These are phyloP conservation scores for Drosophila truncata DNA, from an alignment of 1,140 invertebrate species.

Conservation along the genomic window DNA sequence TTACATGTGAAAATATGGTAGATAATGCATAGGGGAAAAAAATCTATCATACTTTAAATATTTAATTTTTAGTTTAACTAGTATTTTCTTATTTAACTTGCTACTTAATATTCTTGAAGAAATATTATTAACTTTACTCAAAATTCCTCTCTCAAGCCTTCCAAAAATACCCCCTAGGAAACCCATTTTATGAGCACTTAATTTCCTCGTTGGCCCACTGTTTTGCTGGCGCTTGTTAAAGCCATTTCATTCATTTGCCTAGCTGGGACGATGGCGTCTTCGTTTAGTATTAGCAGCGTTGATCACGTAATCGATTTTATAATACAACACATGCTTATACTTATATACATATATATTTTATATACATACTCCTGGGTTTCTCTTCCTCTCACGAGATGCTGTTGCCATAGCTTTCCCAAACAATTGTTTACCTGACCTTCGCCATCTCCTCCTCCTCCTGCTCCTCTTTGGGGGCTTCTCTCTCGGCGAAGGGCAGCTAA, in stretches of 20 bases:
- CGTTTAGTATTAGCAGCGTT: slow-evolving; percentile 40
- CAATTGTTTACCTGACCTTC: slow-evolving; percentile 80
- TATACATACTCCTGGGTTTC: slow-evolving; percentile 10
- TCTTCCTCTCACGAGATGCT: slow-evolving; percentile 22
- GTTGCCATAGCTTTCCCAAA: slow-evolving; percentile 12
- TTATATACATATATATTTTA: slow-evolving; percentile 6
- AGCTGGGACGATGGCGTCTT: slow-evolving; percentile 69
- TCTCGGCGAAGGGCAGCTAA: slow-evolving; percentile 58
- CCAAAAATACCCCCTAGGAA: not conserved
- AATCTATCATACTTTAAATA: too few species aligned
- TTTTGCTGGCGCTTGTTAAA: slow-evolving; percentile 30
- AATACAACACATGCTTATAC: slow-evolving; percentile 52
- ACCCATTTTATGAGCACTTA: not conserved
- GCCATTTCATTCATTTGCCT: slow-evolving; percentile 56
- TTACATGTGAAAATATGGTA: not conserved
- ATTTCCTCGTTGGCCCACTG: slow-evolving; percentile 34
- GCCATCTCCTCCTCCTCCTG: slow-evolving; percentile 23
- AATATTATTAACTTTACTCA: too few species aligned
- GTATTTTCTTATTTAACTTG: too few species aligned
- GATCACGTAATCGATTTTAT: slow-evolving; percentile 83
- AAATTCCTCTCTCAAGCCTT: not conserved
- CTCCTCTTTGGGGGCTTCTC: slow-evolving; percentile 13
- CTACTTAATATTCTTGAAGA: too few species aligned
- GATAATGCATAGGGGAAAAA: not conserved
- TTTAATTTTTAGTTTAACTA: too few species aligned